phyloP scores from a whole-genome alignment of 2,797 vertebrate genomes.

The Tangara arthus region DNA sequence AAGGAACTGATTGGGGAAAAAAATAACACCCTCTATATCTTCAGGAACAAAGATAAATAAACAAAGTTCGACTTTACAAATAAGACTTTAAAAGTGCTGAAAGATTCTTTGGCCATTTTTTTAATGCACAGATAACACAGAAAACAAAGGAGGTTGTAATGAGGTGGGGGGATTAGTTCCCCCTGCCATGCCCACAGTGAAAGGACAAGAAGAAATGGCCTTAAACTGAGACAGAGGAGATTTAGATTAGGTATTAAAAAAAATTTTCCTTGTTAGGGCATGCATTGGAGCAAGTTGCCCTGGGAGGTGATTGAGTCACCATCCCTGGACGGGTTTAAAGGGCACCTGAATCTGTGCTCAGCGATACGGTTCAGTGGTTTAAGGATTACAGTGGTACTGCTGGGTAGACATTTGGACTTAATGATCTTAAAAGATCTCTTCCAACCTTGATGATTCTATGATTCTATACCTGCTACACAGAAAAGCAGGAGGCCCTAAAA shows the following conservation, averaged over 20 bases:
- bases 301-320: not conserved
- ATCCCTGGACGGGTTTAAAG: not conserved
- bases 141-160: not conserved
- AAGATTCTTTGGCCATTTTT: not conserved
- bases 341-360: not conserved
- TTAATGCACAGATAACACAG: not conserved
- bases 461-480: not conserved
- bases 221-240: not conserved
- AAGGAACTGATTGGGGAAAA: not conserved
- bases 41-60: not conserved
- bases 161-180: not conserved
- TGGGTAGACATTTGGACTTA: not conserved
- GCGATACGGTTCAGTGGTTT: not conserved
- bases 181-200: not conserved
- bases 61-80: not conserved
- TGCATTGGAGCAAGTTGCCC: not conserved
- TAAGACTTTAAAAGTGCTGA: not conserved
- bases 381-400: not conserved
- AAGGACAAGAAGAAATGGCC: not conserved
- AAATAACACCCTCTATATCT: not conserved
- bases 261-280: not conserved
- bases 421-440: not conserved
- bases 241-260: not conserved
- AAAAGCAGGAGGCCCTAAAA: not conserved
- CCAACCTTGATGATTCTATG: not conserved